Base-by-base conservation (phyloP, 1,140 invertebrate species). In the Planococcus citri region DNA sequence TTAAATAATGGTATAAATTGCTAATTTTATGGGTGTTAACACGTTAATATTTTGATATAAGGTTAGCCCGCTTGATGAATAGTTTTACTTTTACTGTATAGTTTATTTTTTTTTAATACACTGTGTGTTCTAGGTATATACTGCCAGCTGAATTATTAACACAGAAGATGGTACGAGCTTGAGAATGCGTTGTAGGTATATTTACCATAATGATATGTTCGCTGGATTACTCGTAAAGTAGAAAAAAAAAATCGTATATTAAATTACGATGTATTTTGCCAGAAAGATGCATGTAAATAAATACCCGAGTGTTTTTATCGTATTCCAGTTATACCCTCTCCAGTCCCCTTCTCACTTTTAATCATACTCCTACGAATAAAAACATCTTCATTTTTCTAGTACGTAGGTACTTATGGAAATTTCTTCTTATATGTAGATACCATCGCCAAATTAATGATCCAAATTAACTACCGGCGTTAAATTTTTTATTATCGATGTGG, bases 11-110 rank as follows among this genome's bases (percentile, higher is more conserved):
- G n/a, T 51, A 51, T 51, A 51, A 51, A 51, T 51, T 51, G 41
- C 41, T 51, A 51, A 51, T 51, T 51, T 51, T 51, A 51, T 51
- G 41, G 41, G 41, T 51, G 41, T 51, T 51, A 51, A 51, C 41
- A 51, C 17, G 41, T 51, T 51, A 51, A 51, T 51, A 51, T 51
- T 51, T 51, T 51, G 41, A 51, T 51, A 51, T 51, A 20, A 51
- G 41, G 41, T 51, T 51, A 51, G 41, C 41, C 17, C 6, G 41
- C 41, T 51, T 51, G 41, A 51, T 51, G 41, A 51, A 51, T 51
- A 51, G 41, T 14, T 51, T 51, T 51, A 17, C 17, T 51, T 17
- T 51, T n/a, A 17, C 41, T 51, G n/a, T 4, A 6, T 2, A 20
- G n/a, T 51, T 3, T 51, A n/a, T 14, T 51, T 20, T 6, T 2